Evolutionary conservation across 2,888 invertebrate species (phyloP).

Genomic region (Pandemis cinnamomeana): DNA sequence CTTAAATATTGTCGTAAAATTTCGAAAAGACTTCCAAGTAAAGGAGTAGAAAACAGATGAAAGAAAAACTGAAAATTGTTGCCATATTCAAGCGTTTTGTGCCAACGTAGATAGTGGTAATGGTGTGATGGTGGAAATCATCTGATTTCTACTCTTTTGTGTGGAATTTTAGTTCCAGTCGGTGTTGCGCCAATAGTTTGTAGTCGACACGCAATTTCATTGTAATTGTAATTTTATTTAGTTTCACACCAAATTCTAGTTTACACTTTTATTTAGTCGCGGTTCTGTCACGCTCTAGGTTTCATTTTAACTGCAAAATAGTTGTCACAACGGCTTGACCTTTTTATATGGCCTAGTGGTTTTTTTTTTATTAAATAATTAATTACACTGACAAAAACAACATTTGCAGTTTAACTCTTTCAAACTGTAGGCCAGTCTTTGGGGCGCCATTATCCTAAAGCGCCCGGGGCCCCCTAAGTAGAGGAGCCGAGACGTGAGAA

Average conservation of each 20-base stretch:
- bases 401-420: no score
- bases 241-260: slow-evolving; percentile 50
- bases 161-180: not conserved
- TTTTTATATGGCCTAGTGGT: not conserved
- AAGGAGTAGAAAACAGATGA: not conserved
- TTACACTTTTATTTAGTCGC: slow-evolving; percentile 42
- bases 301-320: slow-evolving; percentile 7
- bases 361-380: no score
- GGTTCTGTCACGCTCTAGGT: slow-evolving; percentile 14
- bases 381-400: no score
- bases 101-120: no score
- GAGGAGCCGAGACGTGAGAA: no score
- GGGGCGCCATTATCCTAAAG: no score
- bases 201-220: slow-evolving; percentile 37
- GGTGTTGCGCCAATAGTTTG: slow-evolving; percentile 13
- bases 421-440: no score
- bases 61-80: no score
- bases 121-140: no score
- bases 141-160: no score
- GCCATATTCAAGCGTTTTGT: no score
- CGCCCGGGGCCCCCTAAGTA: no score
- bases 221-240: slow-evolving; percentile 43
- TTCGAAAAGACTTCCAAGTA: not conserved
- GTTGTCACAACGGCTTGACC: not conserved
- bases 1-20: not conserved